Conservation (phyloP, 1,140 invertebrate species). For the Saccostrea echinata region DNA sequence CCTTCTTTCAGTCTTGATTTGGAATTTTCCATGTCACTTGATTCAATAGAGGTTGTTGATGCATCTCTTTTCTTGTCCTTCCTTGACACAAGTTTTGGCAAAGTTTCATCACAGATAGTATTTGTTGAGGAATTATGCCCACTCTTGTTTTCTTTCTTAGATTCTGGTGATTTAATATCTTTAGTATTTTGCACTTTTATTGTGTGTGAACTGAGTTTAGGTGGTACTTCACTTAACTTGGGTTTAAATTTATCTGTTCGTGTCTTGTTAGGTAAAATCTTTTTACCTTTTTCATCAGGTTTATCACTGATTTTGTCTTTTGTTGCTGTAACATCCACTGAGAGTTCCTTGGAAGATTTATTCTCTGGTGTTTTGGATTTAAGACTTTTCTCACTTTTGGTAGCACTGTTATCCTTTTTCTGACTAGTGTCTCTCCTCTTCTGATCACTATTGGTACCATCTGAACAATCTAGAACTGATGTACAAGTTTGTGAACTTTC, state of each 20-base stretch:
- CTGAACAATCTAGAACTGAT: neutral
- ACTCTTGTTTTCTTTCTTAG: neutral
- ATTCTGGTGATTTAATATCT: neutral
- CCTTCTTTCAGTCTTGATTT: neutral
- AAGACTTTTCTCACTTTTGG: neutral
- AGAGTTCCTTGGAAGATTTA: neutral
- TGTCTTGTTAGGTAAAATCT: neutral
- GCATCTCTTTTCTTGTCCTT: neutral
- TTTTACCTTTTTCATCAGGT: neutral
- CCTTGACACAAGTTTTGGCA: neutral
- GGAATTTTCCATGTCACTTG: neutral
- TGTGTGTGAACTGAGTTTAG: neutral
- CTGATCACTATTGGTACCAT: neutral
- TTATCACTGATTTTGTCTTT: neutral
- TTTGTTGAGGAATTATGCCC: neutral
- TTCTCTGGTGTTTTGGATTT: neutral
- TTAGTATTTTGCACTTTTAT: neutral
- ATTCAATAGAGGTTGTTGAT: slow-evolving; percentile 6
- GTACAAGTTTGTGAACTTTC: neutral
- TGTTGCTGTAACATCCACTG: neutral
- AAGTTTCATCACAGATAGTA: slow-evolving; percentile 4
- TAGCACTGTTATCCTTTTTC: neutral
- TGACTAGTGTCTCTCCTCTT: neutral
- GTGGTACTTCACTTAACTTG: neutral
- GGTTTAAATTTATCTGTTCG: neutral